Evolutionary conservation across 2,113 vertebrate genomes (phyloP).

Genomic region (Pongo pygmaeus): DNA sequence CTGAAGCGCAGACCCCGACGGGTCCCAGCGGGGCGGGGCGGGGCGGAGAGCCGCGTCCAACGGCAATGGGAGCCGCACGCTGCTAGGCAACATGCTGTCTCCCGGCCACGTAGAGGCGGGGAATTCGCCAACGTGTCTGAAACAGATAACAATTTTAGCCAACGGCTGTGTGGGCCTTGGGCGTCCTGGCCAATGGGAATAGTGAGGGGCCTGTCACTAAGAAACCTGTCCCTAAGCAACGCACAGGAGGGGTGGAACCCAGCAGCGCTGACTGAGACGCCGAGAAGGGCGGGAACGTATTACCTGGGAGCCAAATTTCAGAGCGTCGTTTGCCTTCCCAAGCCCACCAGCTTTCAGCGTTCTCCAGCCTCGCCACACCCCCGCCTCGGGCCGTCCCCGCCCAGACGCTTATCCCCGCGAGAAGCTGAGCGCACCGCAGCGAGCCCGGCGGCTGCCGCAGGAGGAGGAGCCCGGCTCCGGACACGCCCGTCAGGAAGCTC

Average conservation of each 20-base stretch:
- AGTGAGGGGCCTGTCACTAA: background rate
- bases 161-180: background rate
- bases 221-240: background rate
- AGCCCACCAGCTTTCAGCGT: background rate
- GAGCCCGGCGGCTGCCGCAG: too few species aligned
- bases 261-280: too few species aligned
- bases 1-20: too few species aligned
- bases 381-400: too few species aligned
- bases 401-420: too few species aligned
- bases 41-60: background rate
- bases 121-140: background rate
- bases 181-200: background rate
- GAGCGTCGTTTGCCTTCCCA: background rate
- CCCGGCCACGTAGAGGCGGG: background rate
- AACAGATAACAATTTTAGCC: background rate
- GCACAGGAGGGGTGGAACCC: too few species aligned
- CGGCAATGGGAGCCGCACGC: background rate
- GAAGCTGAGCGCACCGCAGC: too few species aligned
- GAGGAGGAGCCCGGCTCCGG: too few species aligned
- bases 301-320: background rate
- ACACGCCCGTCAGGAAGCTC: background rate
- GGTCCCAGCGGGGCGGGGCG: too few species aligned
- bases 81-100: background rate
- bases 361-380: too few species aligned
- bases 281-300: background rate